A percentile compares a stretch with the other conserved stretches of the same genome.
Conservation (phyloP, 2,113 vertebrate species). For the Dicentrarchus labrax region DNA sequence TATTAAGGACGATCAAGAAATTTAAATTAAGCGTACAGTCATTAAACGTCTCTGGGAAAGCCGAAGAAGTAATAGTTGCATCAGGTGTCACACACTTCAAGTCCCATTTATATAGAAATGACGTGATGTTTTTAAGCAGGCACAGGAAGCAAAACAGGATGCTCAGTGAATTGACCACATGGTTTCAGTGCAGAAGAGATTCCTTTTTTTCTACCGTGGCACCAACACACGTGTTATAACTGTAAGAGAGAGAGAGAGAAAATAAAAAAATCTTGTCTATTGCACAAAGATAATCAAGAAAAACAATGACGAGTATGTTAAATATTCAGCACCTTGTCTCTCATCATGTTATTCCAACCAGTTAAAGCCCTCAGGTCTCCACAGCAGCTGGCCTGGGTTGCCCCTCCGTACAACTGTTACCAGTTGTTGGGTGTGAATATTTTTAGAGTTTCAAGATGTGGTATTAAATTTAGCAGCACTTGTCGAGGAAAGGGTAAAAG, state of each 20-base stretch:
- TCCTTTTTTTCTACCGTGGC: conserved; percentile 34
- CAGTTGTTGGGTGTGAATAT: conserved; percentile 81
- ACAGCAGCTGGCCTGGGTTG: conserved; percentile 70
- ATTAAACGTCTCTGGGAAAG: neutral
- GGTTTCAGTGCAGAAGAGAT: conserved; percentile 51
- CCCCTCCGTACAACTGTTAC: conserved; percentile 46
- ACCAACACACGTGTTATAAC: neutral
- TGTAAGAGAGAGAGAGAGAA: neutral
- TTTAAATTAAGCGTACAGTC: neutral
- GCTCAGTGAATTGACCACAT: conserved; percentile 68
- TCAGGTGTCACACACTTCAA: conserved; percentile 44
- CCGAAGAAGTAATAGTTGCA: conserved; percentile 19
- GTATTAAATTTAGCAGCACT: conserved; percentile 80
- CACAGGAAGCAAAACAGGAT: conserved; percentile 85
- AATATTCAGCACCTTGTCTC: conserved; percentile 15
- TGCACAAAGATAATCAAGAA: neutral
- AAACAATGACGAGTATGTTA: neutral
- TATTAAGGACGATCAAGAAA: neutral
- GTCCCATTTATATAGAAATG: conserved; percentile 60
- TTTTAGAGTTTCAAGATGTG: conserved; percentile 78
- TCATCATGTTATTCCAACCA: conserved; percentile 45
- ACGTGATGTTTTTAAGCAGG: conserved; percentile 70
- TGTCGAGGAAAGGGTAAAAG: conserved; percentile 64
- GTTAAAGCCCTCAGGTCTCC: conserved; percentile 23
- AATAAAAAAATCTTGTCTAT: neutral